These are phyloP conservation scores for Prunella fulvescens DNA, from an alignment of 2,113 vertebrate genomes.

Conservation along the genomic window DNA sequence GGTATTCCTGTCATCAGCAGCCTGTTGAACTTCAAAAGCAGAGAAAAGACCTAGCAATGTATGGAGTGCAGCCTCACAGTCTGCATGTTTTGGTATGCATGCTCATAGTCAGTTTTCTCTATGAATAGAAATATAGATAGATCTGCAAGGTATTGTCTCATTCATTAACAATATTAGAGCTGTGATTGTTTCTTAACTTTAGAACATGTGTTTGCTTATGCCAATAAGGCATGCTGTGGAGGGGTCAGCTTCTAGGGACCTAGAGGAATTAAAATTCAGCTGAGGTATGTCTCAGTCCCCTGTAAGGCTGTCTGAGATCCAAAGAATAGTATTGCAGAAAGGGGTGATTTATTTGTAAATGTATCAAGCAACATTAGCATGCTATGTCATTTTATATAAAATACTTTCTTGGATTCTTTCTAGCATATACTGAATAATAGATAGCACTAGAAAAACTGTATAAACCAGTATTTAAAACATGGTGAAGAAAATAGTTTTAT, in stretches of 20 bases:
- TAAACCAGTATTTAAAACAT: not conserved
- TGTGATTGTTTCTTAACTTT: not conserved
- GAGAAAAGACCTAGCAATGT: not conserved
- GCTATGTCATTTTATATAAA: not conserved
- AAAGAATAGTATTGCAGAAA: not conserved
- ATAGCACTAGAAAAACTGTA: not conserved
- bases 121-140: not conserved
- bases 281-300: not conserved
- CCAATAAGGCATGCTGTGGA: not conserved
- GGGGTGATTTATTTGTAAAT: not conserved
- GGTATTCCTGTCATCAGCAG: not conserved
- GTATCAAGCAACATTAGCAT: not conserved
- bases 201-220: not conserved
- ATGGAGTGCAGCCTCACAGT: not conserved
- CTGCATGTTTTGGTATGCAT: not conserved
- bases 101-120: not conserved
- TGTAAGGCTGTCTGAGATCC: not conserved
- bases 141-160: not conserved
- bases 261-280: not conserved
- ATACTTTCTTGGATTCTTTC: not conserved
- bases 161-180: not conserved
- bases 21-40: not conserved
- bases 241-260: not conserved
- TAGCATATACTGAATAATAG: not conserved
- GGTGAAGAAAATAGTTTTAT: not conserved